Evolutionary conservation across 2,113 vertebrate genomes (phyloP), one percentile per base, ranked within the genome.

Genomic region (Leptobrachium leishanense): DNA sequence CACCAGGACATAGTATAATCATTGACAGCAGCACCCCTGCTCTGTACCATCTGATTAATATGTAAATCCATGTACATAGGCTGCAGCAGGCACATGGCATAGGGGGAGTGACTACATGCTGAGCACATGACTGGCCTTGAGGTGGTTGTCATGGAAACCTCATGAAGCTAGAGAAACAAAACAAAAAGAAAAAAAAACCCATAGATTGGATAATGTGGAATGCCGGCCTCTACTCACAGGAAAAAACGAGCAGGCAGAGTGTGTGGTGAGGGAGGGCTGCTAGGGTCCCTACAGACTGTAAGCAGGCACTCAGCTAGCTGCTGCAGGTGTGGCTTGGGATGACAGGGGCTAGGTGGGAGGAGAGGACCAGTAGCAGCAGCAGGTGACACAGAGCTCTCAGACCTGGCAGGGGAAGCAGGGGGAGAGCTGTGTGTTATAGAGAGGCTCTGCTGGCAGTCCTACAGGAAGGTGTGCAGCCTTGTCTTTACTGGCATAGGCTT

Each of bases 71-170:
- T 50, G 8, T 50, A 8, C 8, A 50, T 8, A 50, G 46, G 46
- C 40, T 12, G 3, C 10, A 43, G 12, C 68, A 70, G 3, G 53
- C 72, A 63, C 42, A 31, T 46, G 59, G 57, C 41, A 42, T 46
- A 12, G 40, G 39, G 64, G 46, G 69, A 40, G 59, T 55, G 62
- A 11, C 70, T 3, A 13, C 57, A n/a, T 54, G 59, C 44, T 10
- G 2, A 8, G 13, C 77, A 80, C 41, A 64, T 80, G 77, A 40
- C 15, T 40, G 13, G 0, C 50, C 40, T 46, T 68, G 31, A 72
- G n/a, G 2, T 9, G 64, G 77, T 85, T 64, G 39, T 74, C 65
- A 39, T 77, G 76, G 82, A 72, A 82, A 82, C 80, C 9, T 40
- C 20, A 43, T 43, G 63, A 46, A 80, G 77, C 77, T 5, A 57